These are phyloP conservation scores for Homalodisca vitripennis DNA, from an alignment of 1,140 invertebrate species.

Conservation along the genomic window DNA sequence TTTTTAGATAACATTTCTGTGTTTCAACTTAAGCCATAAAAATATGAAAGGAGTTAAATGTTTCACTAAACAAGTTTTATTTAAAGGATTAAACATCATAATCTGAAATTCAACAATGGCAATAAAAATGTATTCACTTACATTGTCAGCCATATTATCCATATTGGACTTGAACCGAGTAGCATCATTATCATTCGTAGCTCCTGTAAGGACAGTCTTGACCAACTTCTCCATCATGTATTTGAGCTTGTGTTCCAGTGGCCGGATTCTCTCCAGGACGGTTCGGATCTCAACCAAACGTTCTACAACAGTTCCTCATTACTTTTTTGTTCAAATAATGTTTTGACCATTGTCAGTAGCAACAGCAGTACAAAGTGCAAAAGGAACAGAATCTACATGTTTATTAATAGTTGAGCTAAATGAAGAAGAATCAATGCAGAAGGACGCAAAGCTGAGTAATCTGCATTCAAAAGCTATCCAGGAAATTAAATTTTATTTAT, in stretches of 20 bases:
- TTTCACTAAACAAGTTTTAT: too few species aligned
- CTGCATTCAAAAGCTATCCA: too few species aligned
- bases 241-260: conserved; percentile 93
- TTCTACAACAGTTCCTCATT: conserved; percentile 50
- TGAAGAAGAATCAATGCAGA: too few species aligned
- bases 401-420: conserved; percentile 6
- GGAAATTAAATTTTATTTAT: too few species aligned
- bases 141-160: conserved; percentile 40
- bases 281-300: conserved; percentile 88
- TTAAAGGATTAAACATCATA: too few species aligned
- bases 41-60: too few species aligned
- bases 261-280: conserved; percentile 90
- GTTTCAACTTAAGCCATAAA: too few species aligned
- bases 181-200: conserved; percentile 71
- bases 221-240: conserved; percentile 97
- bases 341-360: neutral
- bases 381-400: neutral
- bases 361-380: conserved; percentile 29
- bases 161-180: conserved; percentile 79
- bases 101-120: too few species aligned
- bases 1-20: too few species aligned
- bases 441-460: too few species aligned
- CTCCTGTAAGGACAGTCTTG: conserved; percentile 74
- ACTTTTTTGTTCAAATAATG: neutral
- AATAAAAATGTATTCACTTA: too few species aligned